Evolutionary conservation across 2,888 invertebrate species (phyloP).

Genomic region (Drosophila infuscata): DNA sequence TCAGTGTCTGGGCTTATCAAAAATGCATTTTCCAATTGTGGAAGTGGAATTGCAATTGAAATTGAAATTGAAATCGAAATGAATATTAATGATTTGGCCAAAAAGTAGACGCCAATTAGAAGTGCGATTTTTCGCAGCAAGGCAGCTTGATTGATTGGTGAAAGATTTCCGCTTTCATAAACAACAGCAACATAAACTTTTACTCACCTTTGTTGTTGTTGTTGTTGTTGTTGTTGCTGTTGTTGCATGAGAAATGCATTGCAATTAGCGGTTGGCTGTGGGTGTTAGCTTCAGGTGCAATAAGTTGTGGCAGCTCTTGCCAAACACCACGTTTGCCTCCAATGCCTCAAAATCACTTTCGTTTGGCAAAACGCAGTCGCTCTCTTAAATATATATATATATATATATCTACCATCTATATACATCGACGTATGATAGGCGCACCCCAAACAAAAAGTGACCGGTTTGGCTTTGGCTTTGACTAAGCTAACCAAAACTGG

Average conservation of each 20-base stretch:
- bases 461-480: constrained; percentile 20
- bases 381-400: neutral
- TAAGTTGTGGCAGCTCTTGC: neutral
- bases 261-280: constrained; percentile 33
- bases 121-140: constrained; percentile 35
- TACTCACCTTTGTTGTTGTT: constrained; percentile 44
- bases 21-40: neutral
- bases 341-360: constrained; percentile 57
- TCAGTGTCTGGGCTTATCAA: neutral
- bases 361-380: constrained; percentile 55
- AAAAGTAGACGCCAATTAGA: constrained; percentile 13
- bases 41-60: neutral
- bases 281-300: constrained; percentile 32
- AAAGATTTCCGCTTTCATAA: constrained; percentile 78
- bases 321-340: neutral
- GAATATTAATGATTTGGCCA: constrained; percentile 9
- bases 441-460: constrained; percentile 26
- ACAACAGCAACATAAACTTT: constrained; percentile 57
- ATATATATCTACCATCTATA: neutral
- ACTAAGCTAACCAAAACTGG: constrained; percentile 16
- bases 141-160: constrained; percentile 69
- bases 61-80: neutral
- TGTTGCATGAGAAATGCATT: constrained; percentile 41
- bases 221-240: constrained; percentile 7
- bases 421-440: constrained; percentile 12